Conservation (phyloP, 2,888 invertebrate species). For the Drosophila kuntzei region DNA sequence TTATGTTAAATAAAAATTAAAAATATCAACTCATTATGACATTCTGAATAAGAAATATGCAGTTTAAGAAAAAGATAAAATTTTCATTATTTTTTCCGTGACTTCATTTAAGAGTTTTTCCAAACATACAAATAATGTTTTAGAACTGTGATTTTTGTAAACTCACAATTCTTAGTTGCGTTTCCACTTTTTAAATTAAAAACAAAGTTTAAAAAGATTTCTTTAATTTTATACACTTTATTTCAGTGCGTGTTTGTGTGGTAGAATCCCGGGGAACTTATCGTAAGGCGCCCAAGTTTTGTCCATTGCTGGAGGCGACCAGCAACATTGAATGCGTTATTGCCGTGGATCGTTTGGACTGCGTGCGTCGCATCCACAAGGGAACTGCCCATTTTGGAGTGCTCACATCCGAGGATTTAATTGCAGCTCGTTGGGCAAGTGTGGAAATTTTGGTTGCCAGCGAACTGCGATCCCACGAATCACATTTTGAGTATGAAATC, state of each 20-base stretch:
- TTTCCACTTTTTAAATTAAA: not conserved
- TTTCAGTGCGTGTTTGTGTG: constrained; percentile 89
- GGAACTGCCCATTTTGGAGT: constrained; percentile 94
- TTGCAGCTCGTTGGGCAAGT: constrained; percentile 90
- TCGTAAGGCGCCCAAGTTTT: constrained; percentile 88
- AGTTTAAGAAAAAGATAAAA: too few species aligned
- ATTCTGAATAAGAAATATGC: too few species aligned
- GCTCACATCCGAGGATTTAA: constrained; percentile 93
- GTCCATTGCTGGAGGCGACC: constrained; percentile 88
- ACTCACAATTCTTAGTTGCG: too few species aligned
- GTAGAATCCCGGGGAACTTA: constrained; percentile 89
- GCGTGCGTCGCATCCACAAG: constrained; percentile 91
- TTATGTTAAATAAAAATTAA: too few species aligned
- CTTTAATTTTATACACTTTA: not conserved
- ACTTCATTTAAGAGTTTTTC: too few species aligned
- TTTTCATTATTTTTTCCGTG: too few species aligned
- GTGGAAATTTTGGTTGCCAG: constrained; percentile 90
- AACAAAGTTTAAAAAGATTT: constrained; percentile 12
- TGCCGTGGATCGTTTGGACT: constrained; percentile 92
- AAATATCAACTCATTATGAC: too few species aligned
- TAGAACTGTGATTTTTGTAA: too few species aligned
- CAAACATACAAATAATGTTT: too few species aligned
- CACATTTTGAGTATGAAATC: constrained; percentile 88
- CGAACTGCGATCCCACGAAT: constrained; percentile 88
- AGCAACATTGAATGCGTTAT: constrained; percentile 90